Conservation (phyloP, 2,113 vertebrate genomes). For the Aegithalos caudatus region DNA sequence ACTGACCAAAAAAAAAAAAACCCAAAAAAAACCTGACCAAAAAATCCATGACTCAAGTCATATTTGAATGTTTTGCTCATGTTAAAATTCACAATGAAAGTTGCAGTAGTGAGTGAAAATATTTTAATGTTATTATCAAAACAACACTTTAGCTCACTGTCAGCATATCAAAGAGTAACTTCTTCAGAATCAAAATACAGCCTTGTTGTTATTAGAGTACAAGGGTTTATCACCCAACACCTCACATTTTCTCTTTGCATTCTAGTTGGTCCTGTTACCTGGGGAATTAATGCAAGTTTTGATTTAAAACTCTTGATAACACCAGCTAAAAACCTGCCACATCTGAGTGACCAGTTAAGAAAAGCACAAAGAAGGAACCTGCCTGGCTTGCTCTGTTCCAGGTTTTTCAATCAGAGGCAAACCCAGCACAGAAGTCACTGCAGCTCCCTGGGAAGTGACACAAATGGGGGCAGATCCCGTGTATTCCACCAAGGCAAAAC, state of each 20-base stretch:
- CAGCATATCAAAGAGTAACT: background rate
- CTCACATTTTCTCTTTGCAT: background rate
- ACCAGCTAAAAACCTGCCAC: background rate
- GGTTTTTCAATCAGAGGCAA: background rate
- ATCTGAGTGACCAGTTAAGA: background rate
- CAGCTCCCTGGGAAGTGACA: background rate
- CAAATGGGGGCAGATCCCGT: background rate
- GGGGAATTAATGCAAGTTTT: background rate
- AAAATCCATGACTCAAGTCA: background rate
- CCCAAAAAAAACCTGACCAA: background rate
- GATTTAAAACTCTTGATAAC: background rate
- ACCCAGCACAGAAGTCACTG: background rate
- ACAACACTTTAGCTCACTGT: fast-evolving
- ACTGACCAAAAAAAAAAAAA: background rate
- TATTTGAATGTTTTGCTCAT: background rate
- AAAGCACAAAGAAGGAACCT: background rate
- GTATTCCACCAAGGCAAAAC: background rate
- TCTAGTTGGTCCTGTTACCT: background rate
- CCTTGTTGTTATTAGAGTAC: background rate
- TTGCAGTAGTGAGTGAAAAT: background rate
- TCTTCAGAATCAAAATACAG: background rate
- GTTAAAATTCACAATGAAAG: background rate
- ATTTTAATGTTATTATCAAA: background rate
- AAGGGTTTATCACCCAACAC: background rate
- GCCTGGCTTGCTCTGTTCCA: background rate